Evolutionary conservation across 2,113 vertebrate genomes (phyloP).

Genomic region (Trematomus loennbergii): DNA sequence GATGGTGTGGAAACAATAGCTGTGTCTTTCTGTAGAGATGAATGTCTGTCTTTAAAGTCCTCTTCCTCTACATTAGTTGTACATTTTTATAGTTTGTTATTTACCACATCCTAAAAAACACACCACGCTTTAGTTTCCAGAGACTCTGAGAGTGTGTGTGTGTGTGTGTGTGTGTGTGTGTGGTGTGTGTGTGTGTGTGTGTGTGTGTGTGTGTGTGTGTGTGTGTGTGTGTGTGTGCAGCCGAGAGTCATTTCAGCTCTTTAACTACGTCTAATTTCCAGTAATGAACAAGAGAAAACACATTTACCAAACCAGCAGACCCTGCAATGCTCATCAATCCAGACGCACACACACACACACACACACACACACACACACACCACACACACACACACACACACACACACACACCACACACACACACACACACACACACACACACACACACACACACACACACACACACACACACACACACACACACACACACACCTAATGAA

Average conservation of each 20-base stretch:
- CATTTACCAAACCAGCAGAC: conserved; percentile 31
- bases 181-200: too few species aligned
- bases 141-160: neutral
- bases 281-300: conserved; percentile 16
- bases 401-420: too few species aligned
- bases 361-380: too few species aligned
- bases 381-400: too few species aligned
- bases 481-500: too few species aligned
- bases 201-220: too few species aligned
- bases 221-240: too few species aligned
- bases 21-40: neutral
- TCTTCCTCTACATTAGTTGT: neutral
- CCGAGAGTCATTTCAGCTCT: too few species aligned
- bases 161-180: too few species aligned
- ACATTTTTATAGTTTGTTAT: neutral
- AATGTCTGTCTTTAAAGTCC: neutral
- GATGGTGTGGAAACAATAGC: neutral
- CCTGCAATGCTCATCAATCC: conserved; percentile 8
- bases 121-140: neutral
- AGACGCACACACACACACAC: neutral
- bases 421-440: too few species aligned
- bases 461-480: neutral
- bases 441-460: too few species aligned
- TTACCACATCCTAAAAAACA: neutral
- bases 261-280: conserved; percentile 30